Evolutionary conservation across 2,797 vertebrate species (phyloP).

Genomic region (Antennarius maculatus): DNA sequence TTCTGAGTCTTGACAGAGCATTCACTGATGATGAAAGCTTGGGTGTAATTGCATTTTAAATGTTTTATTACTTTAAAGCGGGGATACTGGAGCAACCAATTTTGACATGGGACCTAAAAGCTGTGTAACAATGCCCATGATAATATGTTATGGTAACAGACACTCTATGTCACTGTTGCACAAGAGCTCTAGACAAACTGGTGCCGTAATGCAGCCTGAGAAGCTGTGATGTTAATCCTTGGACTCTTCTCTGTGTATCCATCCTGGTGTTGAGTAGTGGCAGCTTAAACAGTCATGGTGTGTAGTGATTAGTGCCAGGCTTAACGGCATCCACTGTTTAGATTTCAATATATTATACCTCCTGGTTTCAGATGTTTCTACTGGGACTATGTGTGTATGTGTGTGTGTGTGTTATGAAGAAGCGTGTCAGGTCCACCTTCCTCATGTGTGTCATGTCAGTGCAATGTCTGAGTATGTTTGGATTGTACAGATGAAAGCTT

Average conservation of each 20-base stretch:
- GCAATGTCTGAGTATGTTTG: slow-evolving; percentile 32
- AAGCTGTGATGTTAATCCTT: slow-evolving; percentile 44
- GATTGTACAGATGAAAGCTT: slow-evolving; percentile 64
- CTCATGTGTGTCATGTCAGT: slow-evolving; percentile 24
- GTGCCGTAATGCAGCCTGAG: slow-evolving; percentile 19
- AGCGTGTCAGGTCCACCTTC: slow-evolving; percentile 32
- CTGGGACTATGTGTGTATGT: not conserved
- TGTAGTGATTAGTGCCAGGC: slow-evolving; percentile 60
- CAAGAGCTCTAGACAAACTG: slow-evolving; percentile 22
- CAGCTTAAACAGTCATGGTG: slow-evolving; percentile 47
- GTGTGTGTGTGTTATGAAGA: slow-evolving; percentile 1
- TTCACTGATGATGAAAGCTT: slow-evolving; percentile 3
- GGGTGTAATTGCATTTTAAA: not conserved
- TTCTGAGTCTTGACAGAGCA: not conserved
- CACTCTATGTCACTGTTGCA: slow-evolving; percentile 8
- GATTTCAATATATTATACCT: slow-evolving; percentile 49
- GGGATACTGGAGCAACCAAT: not conserved
- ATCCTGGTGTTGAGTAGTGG: slow-evolving; percentile 35
- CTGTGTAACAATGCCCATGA: not conserved
- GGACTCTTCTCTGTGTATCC: slow-evolving; percentile 27
- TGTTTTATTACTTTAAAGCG: slow-evolving; percentile 4
- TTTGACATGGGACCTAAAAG: not conserved
- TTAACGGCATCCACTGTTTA: slow-evolving; percentile 55
- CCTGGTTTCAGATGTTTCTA: slow-evolving; percentile 42
- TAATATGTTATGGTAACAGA: slow-evolving; percentile 11